Conservation (phyloP, 2,113 vertebrate species). For the Pollimyrus isidori region DNA sequence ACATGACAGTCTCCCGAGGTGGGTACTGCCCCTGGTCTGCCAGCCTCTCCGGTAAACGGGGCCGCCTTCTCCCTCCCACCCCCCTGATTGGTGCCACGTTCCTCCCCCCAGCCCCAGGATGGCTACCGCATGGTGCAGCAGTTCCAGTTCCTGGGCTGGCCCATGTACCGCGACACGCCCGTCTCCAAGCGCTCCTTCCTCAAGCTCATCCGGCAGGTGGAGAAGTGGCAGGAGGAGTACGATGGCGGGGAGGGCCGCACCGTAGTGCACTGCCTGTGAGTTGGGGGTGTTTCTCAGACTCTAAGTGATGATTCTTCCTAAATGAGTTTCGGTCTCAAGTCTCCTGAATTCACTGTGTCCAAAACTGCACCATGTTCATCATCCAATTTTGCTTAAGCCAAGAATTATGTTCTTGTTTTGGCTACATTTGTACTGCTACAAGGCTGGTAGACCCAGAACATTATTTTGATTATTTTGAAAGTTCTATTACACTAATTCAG, state of each 20-base stretch:
- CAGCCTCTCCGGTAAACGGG: not conserved
- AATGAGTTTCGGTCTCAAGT: not conserved
- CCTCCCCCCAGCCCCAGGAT: constrained; percentile 66
- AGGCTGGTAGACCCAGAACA: not conserved
- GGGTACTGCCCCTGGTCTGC: not conserved
- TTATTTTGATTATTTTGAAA: not conserved
- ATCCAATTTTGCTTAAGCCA: not conserved
- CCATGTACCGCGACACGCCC: constrained; percentile 80
- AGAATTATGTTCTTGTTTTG: not conserved
- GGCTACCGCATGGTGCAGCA: constrained; percentile 86
- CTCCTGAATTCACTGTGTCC: not conserved
- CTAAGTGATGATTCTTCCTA: not conserved
- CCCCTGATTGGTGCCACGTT: not conserved
- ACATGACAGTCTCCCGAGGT: not conserved
- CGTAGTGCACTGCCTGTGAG: constrained; percentile 82
- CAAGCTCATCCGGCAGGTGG: constrained; percentile 81
- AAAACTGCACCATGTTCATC: not conserved
- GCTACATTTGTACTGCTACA: not conserved
- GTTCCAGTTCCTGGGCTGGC: constrained; percentile 87
- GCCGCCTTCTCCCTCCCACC: not conserved
- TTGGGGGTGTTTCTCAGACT: constrained; percentile 18
- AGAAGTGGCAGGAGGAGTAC: constrained; percentile 85
- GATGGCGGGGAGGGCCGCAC: constrained; percentile 81
- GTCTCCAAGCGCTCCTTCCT: constrained; percentile 82
- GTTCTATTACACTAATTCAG: not conserved